These are phyloP conservation scores for Lacerta viridis DNA, from an alignment of 2,797 vertebrate species.

Conservation along the genomic window DNA sequence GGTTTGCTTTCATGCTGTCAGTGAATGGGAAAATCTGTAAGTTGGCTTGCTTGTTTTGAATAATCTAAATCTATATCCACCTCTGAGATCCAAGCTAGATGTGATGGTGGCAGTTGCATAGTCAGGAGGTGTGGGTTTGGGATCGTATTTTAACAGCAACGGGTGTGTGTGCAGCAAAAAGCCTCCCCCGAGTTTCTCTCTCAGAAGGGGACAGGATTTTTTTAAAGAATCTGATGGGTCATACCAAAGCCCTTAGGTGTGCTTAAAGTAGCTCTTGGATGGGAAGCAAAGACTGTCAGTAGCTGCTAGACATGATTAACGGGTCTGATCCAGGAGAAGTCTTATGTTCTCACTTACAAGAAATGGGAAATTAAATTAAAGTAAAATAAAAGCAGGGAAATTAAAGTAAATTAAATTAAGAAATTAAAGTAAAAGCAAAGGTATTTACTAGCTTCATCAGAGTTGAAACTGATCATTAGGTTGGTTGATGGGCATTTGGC, in stretches of 20 bases:
- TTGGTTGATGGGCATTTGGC: background rate
- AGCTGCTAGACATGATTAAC: no score
- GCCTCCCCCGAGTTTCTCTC: no score
- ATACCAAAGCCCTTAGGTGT: no score
- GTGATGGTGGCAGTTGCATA: background rate
- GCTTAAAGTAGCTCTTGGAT: no score
- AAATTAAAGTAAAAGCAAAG: background rate
- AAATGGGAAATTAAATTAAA: background rate
- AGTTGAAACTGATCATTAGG: background rate
- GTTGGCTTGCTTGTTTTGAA: constrained; percentile 68
- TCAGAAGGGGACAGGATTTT: background rate
- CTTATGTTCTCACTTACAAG: background rate
- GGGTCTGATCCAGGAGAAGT: no score
- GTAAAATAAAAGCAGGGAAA: no score
- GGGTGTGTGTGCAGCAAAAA: background rate
- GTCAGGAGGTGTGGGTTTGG: background rate
- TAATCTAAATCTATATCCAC: no score
- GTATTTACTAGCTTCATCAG: background rate
- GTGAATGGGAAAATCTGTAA: constrained; percentile 79
- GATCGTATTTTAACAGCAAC: background rate
- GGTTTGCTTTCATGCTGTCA: constrained; percentile 75
- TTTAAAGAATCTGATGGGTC: background rate
- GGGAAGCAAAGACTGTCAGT: no score
- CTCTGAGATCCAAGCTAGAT: background rate
- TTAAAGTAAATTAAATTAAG: no score